Base-by-base conservation (phyloP, 2,113 vertebrate species). In the Oceanites oceanicus region DNA sequence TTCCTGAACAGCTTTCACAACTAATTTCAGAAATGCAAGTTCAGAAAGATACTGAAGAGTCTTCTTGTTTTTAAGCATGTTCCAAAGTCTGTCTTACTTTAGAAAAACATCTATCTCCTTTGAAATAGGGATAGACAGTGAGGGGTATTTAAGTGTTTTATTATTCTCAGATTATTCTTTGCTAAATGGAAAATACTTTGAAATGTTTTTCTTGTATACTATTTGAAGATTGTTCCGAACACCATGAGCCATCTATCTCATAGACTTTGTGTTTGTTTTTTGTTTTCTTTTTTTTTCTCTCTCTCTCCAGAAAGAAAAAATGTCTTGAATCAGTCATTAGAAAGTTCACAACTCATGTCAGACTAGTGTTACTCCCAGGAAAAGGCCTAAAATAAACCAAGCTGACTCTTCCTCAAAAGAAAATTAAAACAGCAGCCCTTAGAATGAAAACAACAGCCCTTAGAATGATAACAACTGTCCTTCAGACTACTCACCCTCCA, bases 381-480 rank as follows among this genome's bases (percentile, higher is more conserved):
- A 91, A 88, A 88, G 3, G 63, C 80, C 92, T 96, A 95, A 96
- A 95, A 95, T 95, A 94, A 95, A 94, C 92, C 30, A 77, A 80
- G 45, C 71, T 90, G 75, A 88, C 44, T 96, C 92, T 86, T 96
- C 96, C 86, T 96, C 86, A 95, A 94, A 95, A 92, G 86, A 73
- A 94, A 96, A 92, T 83, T 71, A 95, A 96, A 95, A 90, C 87
- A 96, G 70, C 74, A 66, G 82, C 45, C 36, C 40, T 76, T 53
- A 76, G 70, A 94, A 92, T 83, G 75, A 95, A 96, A 95, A 90
- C 87, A 96, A 73, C 74, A 66, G 82, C 45, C 36, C 40, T 76
- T 49, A 76, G 70, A 94, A 95, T 90, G 72, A 92, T 94, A 97
- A 92, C 88, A 93, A 90, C 71, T 83, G 75, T 76, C 87, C 52